Conservation (phyloP, 2,113 vertebrate species). For the Ictalurus furcatus region DNA sequence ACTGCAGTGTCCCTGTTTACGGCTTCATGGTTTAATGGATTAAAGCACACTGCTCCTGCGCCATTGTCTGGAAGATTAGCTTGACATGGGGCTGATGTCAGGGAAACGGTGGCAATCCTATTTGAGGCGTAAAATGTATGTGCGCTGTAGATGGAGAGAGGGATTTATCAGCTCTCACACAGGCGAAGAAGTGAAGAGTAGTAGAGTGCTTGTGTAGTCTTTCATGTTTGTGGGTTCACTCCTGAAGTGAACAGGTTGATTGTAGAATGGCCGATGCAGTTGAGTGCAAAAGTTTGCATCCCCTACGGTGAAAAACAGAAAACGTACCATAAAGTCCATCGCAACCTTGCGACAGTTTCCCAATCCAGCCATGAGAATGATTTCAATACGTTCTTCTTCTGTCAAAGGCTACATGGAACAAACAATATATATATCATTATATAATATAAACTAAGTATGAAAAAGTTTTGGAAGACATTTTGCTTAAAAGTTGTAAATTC, state of each 20-base stretch:
- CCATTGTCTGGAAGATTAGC: slow-evolving; percentile 75
- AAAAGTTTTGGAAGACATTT: too few relatives aligned
- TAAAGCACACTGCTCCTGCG: slow-evolving; percentile 66
- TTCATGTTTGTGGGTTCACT: slow-evolving; percentile 13
- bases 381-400: too few relatives aligned
- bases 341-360: too few relatives aligned
- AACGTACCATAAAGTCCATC: too few relatives aligned
- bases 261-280: not conserved
- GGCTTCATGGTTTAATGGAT: slow-evolving; percentile 67
- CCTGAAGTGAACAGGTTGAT: not conserved
- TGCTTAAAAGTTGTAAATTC: too few relatives aligned
- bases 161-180: slow-evolving; percentile 50
- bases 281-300: not conserved
- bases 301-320: not conserved
- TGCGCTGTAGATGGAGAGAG: slow-evolving; percentile 13
- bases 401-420: too few relatives aligned
- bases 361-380: too few relatives aligned
- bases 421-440: too few relatives aligned
- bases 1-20: slow-evolving; percentile 52
- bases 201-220: not conserved
- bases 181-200: slow-evolving; percentile 35
- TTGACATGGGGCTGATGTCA: slow-evolving; percentile 65
- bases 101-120: slow-evolving; percentile 69
- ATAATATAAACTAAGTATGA: too few relatives aligned
- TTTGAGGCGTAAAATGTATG: slow-evolving; percentile 68